phyloP scores from a whole-genome alignment of 2,888 invertebrate genomes.

The Drosophila mulleri region DNA sequence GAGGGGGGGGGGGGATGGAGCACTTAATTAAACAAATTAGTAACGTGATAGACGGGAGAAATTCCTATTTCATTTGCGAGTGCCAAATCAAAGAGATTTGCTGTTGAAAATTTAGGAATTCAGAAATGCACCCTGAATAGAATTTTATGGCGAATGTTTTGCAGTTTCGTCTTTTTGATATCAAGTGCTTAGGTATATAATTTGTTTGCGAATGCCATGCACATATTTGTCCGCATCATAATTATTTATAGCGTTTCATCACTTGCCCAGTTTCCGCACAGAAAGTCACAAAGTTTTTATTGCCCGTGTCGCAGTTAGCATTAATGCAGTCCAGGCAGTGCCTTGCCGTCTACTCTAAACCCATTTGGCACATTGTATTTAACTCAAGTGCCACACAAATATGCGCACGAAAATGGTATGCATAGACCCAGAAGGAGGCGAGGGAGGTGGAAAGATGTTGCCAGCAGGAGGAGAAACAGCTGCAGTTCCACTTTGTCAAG shows the following conservation, averaged over 20 bases:
- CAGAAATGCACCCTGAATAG: background rate
- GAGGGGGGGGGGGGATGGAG: background rate
- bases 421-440: background rate
- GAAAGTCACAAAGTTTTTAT: background rate
- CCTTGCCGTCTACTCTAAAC: constrained; percentile 18
- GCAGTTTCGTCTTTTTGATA: background rate
- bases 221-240: background rate
- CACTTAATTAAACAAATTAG: constrained; percentile 8
- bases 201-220: background rate
- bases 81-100: background rate
- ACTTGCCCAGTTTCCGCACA: background rate
- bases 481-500: constrained; percentile 2
- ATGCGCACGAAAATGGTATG: constrained; percentile 30
- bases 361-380: constrained; percentile 31
- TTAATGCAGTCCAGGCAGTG: constrained; percentile 22
- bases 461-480: background rate
- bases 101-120: background rate
- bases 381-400: constrained; percentile 33
- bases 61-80: background rate
- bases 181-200: background rate
- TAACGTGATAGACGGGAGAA: background rate
- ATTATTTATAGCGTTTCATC: background rate
- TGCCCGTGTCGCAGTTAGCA: background rate
- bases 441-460: background rate
- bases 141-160: background rate